Percentiles rank a stretch among this genome's conserved stretches.
These are phyloP conservation scores for Caenorhabditis sinica DNA, from an alignment of 2,888 invertebrate species.

Conservation along the genomic window DNA sequence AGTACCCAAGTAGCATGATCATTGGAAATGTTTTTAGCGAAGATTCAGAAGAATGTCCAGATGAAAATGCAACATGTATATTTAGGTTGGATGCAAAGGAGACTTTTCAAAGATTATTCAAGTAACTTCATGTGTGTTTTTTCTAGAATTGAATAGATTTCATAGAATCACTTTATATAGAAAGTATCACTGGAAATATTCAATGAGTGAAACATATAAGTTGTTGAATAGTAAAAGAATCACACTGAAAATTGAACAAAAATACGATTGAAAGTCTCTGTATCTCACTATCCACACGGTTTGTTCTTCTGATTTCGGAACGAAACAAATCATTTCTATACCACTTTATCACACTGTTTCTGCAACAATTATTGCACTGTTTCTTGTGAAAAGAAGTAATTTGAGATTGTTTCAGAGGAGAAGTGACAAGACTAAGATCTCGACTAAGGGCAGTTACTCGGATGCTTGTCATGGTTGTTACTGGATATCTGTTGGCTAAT, in stretches of 20 bases:
- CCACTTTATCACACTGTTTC: constrained; percentile 43
- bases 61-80: constrained; percentile 29
- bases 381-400: not conserved
- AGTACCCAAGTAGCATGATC: constrained; percentile 31
- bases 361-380: constrained; percentile 4
- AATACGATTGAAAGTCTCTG: not conserved
- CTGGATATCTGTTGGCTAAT: constrained; percentile 72
- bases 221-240: not conserved
- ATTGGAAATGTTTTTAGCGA: not conserved
- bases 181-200: not conserved
- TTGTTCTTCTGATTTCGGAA: constrained; percentile 30
- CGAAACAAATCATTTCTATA: constrained; percentile 7
- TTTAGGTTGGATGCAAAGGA: constrained; percentile 63
- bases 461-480: constrained; percentile 78
- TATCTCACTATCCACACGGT: constrained; percentile 21
- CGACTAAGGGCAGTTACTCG: constrained; percentile 75
- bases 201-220: constrained; percentile 1
- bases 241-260: not conserved
- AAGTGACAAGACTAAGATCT: constrained; percentile 71
- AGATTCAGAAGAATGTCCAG: constrained; percentile 11
- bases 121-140: constrained; percentile 58
- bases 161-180: constrained; percentile 24
- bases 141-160: constrained; percentile 20
- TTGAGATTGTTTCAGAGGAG: constrained; percentile 70
- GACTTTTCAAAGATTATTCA: constrained; percentile 61